A percentile compares a stretch with the other conserved stretches of the same genome.
Evolutionary conservation across 2,888 invertebrate genomes (phyloP).

Genomic region (Autographa gamma): DNA sequence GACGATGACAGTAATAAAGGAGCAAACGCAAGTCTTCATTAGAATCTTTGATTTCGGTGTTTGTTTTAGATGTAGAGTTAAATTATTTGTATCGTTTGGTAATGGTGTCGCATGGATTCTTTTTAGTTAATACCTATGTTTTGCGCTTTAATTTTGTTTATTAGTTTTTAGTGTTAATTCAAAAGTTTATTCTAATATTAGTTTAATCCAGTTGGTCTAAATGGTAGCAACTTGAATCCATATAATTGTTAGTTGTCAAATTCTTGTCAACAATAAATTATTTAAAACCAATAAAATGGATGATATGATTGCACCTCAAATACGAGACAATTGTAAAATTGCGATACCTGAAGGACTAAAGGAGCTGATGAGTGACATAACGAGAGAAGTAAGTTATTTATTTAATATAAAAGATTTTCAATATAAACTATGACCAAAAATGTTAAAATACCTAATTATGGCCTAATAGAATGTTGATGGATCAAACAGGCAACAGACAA

Average conservation of each 20-base stretch:
- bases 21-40: not conserved
- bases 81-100: not conserved
- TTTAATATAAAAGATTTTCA: not conserved
- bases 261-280: constrained; percentile 28
- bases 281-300: constrained; percentile 61
- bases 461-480: not conserved
- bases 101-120: not conserved
- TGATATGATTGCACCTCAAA: constrained; percentile 69
- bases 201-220: not conserved
- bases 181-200: not conserved
- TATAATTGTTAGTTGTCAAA: constrained; percentile 28
- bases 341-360: constrained; percentile 91
- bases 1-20: not conserved
- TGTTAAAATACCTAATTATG: no score
- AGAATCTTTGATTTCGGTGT: not conserved
- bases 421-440: no score
- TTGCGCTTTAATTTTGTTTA: not conserved
- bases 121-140: not conserved
- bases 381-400: constrained; percentile 89
- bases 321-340: constrained; percentile 67
- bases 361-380: constrained; percentile 92
- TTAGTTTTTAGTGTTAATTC: not conserved
- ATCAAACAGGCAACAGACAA: no score
- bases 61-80: not conserved
- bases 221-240: constrained; percentile 52